A percentile compares a stretch with the other conserved stretches of the same genome.
These are phyloP conservation scores for Apus apus DNA, from an alignment of 2,113 vertebrate genomes.

Conservation along the genomic window DNA sequence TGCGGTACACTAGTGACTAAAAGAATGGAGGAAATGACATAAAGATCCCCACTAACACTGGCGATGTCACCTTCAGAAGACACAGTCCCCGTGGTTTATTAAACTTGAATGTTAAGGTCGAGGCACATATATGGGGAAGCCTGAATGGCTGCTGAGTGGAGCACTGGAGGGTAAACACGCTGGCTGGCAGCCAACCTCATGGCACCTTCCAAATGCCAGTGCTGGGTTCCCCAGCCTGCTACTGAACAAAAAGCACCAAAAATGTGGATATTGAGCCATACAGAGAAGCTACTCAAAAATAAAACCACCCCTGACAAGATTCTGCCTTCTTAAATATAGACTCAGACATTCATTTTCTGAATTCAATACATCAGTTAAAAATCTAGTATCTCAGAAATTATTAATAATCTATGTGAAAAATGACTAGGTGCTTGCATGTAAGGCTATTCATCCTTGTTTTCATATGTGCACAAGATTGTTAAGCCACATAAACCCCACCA, in stretches of 20 bases:
- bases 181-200: background rate
- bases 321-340: background rate
- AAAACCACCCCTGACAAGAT: background rate
- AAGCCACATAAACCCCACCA: background rate
- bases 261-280: background rate
- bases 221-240: background rate
- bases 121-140: rapidly evolving
- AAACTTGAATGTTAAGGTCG: background rate
- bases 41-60: background rate
- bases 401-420: background rate
- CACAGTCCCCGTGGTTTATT: background rate
- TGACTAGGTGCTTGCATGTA: rapidly evolving
- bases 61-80: background rate
- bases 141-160: background rate
- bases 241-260: background rate
- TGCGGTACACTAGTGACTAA: background rate
- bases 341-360: background rate
- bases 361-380: background rate
- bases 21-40: background rate
- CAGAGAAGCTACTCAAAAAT: background rate
- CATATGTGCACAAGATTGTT: background rate
- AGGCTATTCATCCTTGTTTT: background rate
- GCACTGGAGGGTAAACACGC: background rate
- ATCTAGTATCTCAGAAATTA: background rate
- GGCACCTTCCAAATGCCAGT: background rate